Percentiles rank a stretch among this genome's conserved stretches.
phyloP scores from a whole-genome alignment of 2,888 invertebrate genomes.

The Cactoblastis cactorum region DNA sequence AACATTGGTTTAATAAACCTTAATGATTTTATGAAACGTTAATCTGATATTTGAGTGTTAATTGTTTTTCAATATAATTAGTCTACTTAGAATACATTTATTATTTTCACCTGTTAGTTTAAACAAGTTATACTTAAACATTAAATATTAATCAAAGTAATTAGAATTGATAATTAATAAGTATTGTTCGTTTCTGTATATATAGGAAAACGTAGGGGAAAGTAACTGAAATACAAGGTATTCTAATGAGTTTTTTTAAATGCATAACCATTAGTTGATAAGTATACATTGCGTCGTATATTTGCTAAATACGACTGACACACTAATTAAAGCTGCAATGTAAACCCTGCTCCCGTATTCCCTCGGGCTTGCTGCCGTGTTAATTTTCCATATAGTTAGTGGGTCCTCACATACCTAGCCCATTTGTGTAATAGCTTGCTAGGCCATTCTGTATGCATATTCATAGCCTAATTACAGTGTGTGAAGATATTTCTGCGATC shows the following conservation, averaged over 20 bases:
- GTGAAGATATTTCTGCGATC: background rate
- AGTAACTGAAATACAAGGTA: too few relatives aligned
- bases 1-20: background rate
- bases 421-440: conserved; percentile 30
- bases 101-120: too few relatives aligned
- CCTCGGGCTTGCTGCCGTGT: conserved; percentile 24
- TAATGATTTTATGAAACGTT: background rate
- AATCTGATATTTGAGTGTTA: background rate
- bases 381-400: conserved; percentile 38
- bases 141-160: too few relatives aligned
- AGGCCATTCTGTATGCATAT: conserved; percentile 11
- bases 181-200: too few relatives aligned
- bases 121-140: too few relatives aligned
- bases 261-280: background rate
- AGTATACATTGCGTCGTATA: conserved; percentile 19
- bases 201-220: too few relatives aligned
- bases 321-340: conserved; percentile 50
- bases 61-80: too few relatives aligned
- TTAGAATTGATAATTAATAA: too few relatives aligned
- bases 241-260: too few relatives aligned
- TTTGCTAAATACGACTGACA: conserved; percentile 27
- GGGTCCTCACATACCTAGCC: conserved; percentile 21
- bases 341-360: conserved; percentile 30
- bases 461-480: conserved; percentile 7
- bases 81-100: too few relatives aligned